Conservation (phyloP, 2,797 vertebrate species). For the Catostomus latipinnis region DNA sequence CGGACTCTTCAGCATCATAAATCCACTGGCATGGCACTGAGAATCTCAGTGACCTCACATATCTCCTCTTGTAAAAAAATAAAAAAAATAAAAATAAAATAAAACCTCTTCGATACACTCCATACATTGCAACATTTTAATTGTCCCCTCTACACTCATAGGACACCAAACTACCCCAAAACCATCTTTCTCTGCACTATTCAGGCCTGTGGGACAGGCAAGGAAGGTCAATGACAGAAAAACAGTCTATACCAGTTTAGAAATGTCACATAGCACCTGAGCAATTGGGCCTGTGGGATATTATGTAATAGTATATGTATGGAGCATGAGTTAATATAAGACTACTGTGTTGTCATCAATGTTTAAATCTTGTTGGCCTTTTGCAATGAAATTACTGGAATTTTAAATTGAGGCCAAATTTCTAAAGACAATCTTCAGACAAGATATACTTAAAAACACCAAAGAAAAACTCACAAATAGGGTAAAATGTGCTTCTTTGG, state of each 20-base stretch:
- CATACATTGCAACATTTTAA: slow-evolving; percentile 24
- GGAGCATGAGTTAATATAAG: slow-evolving; percentile 37
- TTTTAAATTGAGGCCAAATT: not conserved
- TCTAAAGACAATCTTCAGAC: not conserved
- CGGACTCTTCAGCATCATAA: slow-evolving; percentile 73
- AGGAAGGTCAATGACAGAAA: slow-evolving; percentile 31
- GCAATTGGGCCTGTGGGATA: slow-evolving; percentile 38
- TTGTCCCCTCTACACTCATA: slow-evolving; percentile 18
- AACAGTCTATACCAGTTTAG: slow-evolving; percentile 34
- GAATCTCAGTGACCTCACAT: slow-evolving; percentile 50
- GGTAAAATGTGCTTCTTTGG: not conserved
- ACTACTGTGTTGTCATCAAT: slow-evolving; percentile 12
- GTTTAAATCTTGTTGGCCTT: not conserved
- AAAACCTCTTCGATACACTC: slow-evolving; percentile 29
- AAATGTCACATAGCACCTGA: slow-evolving; percentile 33
- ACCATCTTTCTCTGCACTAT: not conserved
- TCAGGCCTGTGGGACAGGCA: not conserved
- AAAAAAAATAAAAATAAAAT: not conserved
- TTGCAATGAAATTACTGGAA: slow-evolving; percentile 14
- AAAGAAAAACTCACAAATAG: not conserved
- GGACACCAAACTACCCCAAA: slow-evolving; percentile 7
- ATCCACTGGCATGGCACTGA: slow-evolving; percentile 61
- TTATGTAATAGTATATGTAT: slow-evolving; percentile 25
- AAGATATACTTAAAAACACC: not conserved
- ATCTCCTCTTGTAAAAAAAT: slow-evolving; percentile 37